Conservation (phyloP, 2,797 vertebrate species). For the Cyclura pinguis region DNA sequence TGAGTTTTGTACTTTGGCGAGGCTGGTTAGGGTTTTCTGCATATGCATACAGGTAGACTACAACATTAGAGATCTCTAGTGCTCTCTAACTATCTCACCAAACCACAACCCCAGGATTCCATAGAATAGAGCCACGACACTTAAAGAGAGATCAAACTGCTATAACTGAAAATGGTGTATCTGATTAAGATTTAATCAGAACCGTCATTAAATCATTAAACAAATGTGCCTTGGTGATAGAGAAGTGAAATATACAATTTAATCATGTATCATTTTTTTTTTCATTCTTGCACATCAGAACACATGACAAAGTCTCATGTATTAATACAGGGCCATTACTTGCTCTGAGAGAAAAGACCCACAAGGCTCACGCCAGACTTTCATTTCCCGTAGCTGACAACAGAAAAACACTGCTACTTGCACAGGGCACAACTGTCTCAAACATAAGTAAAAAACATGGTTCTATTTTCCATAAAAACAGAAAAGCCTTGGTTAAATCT, state of each 20-base stretch:
- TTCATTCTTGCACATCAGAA: background rate
- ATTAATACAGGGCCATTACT: background rate
- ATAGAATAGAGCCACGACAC: no score
- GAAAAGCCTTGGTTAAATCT: background rate
- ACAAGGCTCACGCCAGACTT: background rate
- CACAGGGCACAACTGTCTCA: background rate
- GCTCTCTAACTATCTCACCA: no score
- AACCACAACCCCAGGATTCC: no score
- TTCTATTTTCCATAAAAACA: background rate
- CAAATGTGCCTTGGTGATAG: background rate
- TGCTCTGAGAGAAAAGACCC: background rate
- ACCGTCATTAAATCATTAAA: background rate
- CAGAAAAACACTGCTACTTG: background rate
- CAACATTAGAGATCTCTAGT: background rate
- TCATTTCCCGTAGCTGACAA: background rate
- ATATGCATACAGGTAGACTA: background rate
- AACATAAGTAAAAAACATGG: background rate
- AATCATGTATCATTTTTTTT: background rate
- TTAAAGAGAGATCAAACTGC: no score
- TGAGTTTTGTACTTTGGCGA: background rate
- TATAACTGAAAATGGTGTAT: no score
- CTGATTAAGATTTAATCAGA: no score
- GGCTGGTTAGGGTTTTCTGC: no score
- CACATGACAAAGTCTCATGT: no score
- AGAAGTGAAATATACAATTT: background rate